Base-by-base conservation (phyloP, 2,113 vertebrate genomes). In the Nymphicus hollandicus region DNA sequence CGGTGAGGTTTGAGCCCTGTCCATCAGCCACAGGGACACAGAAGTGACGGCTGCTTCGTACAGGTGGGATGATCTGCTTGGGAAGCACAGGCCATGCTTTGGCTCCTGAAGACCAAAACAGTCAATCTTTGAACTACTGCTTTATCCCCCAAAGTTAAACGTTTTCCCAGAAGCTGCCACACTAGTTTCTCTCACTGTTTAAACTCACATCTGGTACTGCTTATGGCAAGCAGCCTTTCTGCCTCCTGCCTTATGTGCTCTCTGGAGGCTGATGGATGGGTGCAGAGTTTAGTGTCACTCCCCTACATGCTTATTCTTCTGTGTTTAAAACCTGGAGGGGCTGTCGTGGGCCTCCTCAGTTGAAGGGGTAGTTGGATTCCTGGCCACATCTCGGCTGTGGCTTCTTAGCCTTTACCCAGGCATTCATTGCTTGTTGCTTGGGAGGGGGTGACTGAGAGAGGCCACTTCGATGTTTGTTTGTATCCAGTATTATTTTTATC, bases 391-490 rank as follows among this genome's bases (percentile, higher is more conserved):
- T 80, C 52, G 50, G 31, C 66, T 82, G 73, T 0, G 1, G 37
- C 71, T 93, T 55, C 65, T 76, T 24, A n/a, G 41, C 17, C 6
- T 55, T 89, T 61, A 93, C 78, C 18, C 55, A 68, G 52, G 43
- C 80, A 52, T 46, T 4, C 61, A 87, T 65, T 69, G 77, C 93
- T 78, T 3, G 0, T 41, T 64, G 60, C 65, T 88, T 73, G 35
- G 77, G 81, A 49, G 81, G 63, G 91, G 76, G 61, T 70, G 93
- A 61, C 69, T n/a, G 47, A 87, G 78, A 95, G 94, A 95, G 46
- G 55, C 56, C 82, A 63, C 35, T 81, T 88, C 15, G 7, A 88
- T 88, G 66, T 76, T 74, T 94, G 80, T 63, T 87, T 79, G 52
- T 14, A 53, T 13, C 68, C 46, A 13, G 76, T 20, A 10, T 63